Evolutionary conservation across 2,797 vertebrate species (phyloP).

Genomic region (Sebastes trivittatus): DNA sequence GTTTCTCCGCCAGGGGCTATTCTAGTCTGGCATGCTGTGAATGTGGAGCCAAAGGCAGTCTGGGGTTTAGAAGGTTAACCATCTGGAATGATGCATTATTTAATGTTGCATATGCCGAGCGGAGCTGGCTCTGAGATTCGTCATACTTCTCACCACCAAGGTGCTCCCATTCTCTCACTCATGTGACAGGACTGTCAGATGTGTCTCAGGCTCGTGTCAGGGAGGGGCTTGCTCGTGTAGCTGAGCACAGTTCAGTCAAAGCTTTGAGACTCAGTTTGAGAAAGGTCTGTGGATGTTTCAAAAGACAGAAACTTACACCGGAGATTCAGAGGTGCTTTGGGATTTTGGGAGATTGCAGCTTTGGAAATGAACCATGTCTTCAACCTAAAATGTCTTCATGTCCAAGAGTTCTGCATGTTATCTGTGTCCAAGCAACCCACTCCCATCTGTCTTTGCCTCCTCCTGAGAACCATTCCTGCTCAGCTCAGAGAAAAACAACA

Average conservation of each 20-base stretch:
- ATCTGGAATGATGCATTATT: constrained; percentile 80
- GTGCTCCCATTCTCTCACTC: constrained; percentile 50
- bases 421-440: constrained; percentile 17
- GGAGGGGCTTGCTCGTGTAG: neutral
- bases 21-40: constrained; percentile 52
- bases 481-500: constrained; percentile 39
- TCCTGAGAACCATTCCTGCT: constrained; percentile 13
- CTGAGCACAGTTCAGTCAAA: neutral
- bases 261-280: neutral
- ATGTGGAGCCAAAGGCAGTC: constrained; percentile 56
- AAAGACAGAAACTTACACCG: neutral
- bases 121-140: constrained; percentile 49
- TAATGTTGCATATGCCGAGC: constrained; percentile 71
- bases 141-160: constrained; percentile 32
- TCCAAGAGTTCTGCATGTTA: constrained; percentile 28
- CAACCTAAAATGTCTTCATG: neutral
- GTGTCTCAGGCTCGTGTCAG: neutral
- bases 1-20: constrained; percentile 53
- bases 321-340: neutral
- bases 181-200: neutral
- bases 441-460: constrained; percentile 56
- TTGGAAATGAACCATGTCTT: constrained; percentile 13
- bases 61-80: constrained; percentile 66
- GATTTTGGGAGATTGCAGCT: neutral
- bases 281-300: neutral